phyloP scores from a whole-genome alignment of 2,113 vertebrate genomes.

The Nerophis lumbriciformis region DNA sequence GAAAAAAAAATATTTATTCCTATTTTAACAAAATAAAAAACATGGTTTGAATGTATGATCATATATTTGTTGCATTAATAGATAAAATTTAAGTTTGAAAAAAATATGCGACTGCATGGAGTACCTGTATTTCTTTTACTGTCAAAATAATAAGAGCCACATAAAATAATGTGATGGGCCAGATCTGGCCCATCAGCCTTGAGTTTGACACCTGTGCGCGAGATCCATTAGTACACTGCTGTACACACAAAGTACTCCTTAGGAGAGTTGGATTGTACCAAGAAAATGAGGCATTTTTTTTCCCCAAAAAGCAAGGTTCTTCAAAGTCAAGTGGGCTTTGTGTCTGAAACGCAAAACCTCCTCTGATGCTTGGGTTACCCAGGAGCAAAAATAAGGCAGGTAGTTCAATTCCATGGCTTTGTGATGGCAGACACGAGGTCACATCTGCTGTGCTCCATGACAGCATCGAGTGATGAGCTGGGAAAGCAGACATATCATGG shows the following conservation, averaged over 20 bases:
- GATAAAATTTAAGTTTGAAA: too few relatives aligned
- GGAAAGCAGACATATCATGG: constrained; percentile 50
- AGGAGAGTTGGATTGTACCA: background rate
- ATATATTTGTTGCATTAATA: too few relatives aligned
- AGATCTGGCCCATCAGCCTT: too few relatives aligned
- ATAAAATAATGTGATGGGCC: too few relatives aligned
- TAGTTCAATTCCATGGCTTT: constrained; percentile 26
- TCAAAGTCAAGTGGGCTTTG: background rate
- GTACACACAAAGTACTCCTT: background rate
- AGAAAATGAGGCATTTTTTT: background rate
- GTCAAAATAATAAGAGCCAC: too few relatives aligned
- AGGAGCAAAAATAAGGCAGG: background rate
- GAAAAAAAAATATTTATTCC: too few relatives aligned
- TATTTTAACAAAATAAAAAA: too few relatives aligned
- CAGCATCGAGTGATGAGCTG: constrained; percentile 37
- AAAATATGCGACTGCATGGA: too few relatives aligned
- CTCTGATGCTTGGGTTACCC: background rate
- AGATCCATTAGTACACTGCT: background rate
- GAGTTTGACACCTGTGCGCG: too few relatives aligned
- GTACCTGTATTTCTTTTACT: too few relatives aligned
- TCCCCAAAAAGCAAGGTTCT: background rate
- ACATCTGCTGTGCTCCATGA: constrained; percentile 52
- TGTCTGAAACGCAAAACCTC: background rate
- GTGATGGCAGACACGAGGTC: constrained; percentile 17
- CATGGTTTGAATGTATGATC: too few relatives aligned